Base-by-base conservation (phyloP, 92 coral and sea anemone species). In the Palythoa grandis region DNA sequence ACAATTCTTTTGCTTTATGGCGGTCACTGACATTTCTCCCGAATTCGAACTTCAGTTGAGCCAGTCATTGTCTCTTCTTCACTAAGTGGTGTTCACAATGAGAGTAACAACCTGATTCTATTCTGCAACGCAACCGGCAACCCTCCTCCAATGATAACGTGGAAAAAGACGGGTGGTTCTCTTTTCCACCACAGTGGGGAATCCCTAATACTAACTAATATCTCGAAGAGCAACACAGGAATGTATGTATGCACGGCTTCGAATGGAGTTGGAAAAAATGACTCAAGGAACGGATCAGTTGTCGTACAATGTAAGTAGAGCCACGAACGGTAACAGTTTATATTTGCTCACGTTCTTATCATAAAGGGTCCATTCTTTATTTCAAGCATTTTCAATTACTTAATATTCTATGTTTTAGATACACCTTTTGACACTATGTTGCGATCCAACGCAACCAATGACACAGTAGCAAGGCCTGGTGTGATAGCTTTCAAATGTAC, bases 291-390 rank as follows among this genome's bases (percentile, higher is more conserved):
- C 61, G 65, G 54, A 0, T 60, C 70, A n/a, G 50, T 89, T 54
- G 52, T 54, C 68, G 89, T 89, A 7, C 92, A 89, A 89, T 89
- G 92, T 89, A 79, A 85, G 89, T 58, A 63, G 17, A 15, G 12
- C 1, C 37, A 58, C 53, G 11, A 52, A 24, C 37, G 3, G 48
- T 76, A 11, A 11, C 47, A 76, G 20, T 37, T 17, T 35, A 60
- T 35, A 35, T 4, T 60, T 37, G 56, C 43, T 3, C 20, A 52
- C 9, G n/a, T 65, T 9, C 5, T 22, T 29, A 2, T 3, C 15
- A 13, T 11, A 69, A 14, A 14, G 20, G 1, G 16, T 58, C 19
- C 17, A 58, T 1, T 15, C 65, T 11, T 12, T 11, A 14, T 0
- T 16, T 7, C 40, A 52, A 52, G 8, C 3, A 47, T 8, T 10